Base-by-base conservation (phyloP, 2,888 invertebrate species). In the Andrena camellia region DNA sequence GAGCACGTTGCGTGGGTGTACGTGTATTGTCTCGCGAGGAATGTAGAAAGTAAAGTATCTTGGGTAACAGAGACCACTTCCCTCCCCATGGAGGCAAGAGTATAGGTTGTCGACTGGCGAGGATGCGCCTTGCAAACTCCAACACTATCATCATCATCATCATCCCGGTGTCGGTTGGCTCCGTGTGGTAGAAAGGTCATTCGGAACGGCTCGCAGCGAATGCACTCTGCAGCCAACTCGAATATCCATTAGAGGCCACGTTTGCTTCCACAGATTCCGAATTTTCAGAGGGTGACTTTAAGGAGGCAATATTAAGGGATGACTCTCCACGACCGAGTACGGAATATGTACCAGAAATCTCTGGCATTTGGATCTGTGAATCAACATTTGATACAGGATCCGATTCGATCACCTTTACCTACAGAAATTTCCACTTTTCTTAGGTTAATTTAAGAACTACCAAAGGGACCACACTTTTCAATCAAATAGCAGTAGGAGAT, bases 11-110 rank as follows among this genome's bases (percentile, higher is more conserved):
- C 88, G 92, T 91, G 89, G 90, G 90, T 91, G 91, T 90, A 90
- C 87, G 90, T 57, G 57, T 92, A 93, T 94, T 93, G 93, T 93
- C 92, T 88, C 90, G 87, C 79, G 84, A 90, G 93, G 93, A 93
- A 93, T 93, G 93, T 94, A 93, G 93, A 93, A 94, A 94, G 93
- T 93, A 93, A 93, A 92, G 92, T 92, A 91, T 92, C 92, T 93
- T 93, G 91, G 85, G 93, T 92, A 93, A 93, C 89, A 80, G 78
- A 72, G 73, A 23, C 48, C 62, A 71, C 67, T 57, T n/a, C 52
- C 64, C 76, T 67, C 48, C 8, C 74, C 48, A 68, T 76, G 48
- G 77, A 77, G 76, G 86, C 81, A 78, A 89, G 84, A 88, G 90
- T 89, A 90, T 88, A 90, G 91, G 89, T 85, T 89, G 89, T 81